Percentiles rank a stretch among this genome's conserved stretches.
These are phyloP conservation scores for Hyla sarda DNA, from an alignment of 2,113 vertebrate species.

Conservation along the genomic window DNA sequence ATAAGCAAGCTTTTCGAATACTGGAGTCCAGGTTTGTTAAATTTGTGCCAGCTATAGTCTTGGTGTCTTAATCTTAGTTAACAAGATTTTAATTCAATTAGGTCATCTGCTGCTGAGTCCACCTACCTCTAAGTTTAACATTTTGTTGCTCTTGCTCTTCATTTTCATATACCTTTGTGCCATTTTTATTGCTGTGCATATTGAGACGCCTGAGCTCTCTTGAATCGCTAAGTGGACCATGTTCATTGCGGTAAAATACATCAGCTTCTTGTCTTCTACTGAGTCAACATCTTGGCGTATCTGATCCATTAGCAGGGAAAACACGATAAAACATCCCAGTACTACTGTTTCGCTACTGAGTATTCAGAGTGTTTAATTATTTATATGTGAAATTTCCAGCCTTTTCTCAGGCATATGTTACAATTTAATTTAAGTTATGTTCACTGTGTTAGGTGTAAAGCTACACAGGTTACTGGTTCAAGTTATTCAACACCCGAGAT, in stretches of 20 bases:
- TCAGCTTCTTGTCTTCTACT: neutral
- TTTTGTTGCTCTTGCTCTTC: too few relatives aligned
- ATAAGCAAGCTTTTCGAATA: too few relatives aligned
- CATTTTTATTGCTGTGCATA: too few relatives aligned
- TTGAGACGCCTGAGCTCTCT: neutral
- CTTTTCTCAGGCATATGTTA: conserved; percentile 19
- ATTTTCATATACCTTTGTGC: too few relatives aligned
- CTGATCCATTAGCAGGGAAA: conserved; percentile 9
- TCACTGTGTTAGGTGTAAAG: conserved; percentile 41
- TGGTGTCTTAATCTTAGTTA: too few relatives aligned
- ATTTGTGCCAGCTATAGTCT: too few relatives aligned
- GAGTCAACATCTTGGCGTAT: neutral
- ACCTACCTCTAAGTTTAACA: too few relatives aligned
- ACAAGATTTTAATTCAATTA: too few relatives aligned
- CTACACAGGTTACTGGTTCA: conserved; percentile 27
- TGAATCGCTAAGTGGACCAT: neutral
- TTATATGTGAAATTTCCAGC: conserved; percentile 29
- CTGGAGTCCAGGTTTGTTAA: too few relatives aligned
- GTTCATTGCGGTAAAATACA: neutral
- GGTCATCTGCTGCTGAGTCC: too few relatives aligned
- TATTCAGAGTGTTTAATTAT: conserved; percentile 34
- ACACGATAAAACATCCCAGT: neutral
- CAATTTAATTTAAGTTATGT: conserved; percentile 38
- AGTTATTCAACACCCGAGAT: conserved; percentile 25
- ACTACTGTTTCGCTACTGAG: neutral